phyloP scores from a whole-genome alignment of 64 coral and sea anemone genomes.

The Cladopsammia gracilis region DNA sequence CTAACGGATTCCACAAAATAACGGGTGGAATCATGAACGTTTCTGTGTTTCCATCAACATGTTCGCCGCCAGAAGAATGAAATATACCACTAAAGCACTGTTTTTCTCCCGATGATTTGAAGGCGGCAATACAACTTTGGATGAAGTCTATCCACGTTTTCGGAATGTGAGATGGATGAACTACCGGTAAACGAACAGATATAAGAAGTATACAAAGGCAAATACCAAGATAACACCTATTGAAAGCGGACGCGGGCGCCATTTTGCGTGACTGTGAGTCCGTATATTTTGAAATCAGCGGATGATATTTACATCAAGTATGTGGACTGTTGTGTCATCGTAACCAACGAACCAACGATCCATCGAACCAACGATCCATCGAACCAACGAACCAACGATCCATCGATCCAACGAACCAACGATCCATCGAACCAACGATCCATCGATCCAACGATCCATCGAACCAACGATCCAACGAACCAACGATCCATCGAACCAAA shows the following conservation, averaged over 20 bases:
- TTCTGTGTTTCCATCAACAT: conserved; percentile 26
- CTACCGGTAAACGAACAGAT: conserved; percentile 5
- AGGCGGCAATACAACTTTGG: conserved; percentile 19
- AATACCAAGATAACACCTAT: background rate
- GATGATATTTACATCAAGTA: conserved; percentile 15
- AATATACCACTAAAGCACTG: conserved; percentile 9
- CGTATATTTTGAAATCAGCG: background rate
- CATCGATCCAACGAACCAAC: background rate
- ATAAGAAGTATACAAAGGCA: background rate
- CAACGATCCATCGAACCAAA: too few species aligned
- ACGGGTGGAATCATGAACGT: conserved; percentile 40
- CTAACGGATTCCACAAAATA: conserved; percentile 57
- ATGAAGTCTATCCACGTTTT: conserved; percentile 33
- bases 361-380: background rate
- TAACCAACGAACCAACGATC: background rate
- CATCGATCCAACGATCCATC: background rate
- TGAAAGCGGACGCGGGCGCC: conserved; percentile 2
- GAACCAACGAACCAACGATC: background rate
- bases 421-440: conserved; percentile 3
- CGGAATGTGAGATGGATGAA: conserved; percentile 18
- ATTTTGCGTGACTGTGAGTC: conserved; percentile 2
- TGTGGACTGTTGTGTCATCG: conserved; percentile 6
- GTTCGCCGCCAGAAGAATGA: conserved; percentile 23
- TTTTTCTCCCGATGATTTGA: conserved; percentile 2
- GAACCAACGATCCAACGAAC: background rate